Conservation (phyloP, 2,113 vertebrate species). For the Odocoileus hemionus region DNA sequence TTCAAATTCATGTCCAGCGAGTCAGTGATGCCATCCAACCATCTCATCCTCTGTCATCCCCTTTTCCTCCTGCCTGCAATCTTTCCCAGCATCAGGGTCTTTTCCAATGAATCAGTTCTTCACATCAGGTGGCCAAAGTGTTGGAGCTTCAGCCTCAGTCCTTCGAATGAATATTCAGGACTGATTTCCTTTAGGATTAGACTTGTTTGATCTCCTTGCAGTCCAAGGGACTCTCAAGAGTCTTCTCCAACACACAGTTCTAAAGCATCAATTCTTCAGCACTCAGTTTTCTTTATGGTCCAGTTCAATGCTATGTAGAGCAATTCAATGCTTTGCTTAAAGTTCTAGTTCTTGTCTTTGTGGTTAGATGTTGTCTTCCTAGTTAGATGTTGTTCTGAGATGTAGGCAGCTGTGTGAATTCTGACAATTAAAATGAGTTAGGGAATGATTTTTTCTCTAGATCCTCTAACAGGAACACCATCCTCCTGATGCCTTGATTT, state of each 20-base stretch:
- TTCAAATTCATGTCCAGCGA: not conserved
- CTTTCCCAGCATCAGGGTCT: not conserved
- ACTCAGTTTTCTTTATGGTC: not conserved
- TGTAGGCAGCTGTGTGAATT: not conserved
- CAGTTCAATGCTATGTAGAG: not conserved
- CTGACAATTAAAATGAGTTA: not conserved
- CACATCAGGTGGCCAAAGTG: not conserved
- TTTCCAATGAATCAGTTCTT: not conserved
- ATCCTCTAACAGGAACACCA: not conserved
- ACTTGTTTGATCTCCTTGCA: not conserved
- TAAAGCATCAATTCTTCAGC: not conserved
- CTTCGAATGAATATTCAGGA: not conserved
- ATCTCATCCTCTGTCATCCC: not conserved
- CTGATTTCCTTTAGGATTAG: not conserved
- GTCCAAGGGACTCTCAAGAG: not conserved
- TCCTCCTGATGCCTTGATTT: not conserved
- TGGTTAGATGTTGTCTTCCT: not conserved
- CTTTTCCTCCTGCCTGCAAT: not conserved
- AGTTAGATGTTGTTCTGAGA: not conserved
- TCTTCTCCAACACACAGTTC: not conserved
- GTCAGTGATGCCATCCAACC: not conserved
- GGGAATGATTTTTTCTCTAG: not conserved
- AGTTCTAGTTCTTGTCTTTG: not conserved
- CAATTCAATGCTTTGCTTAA: not conserved
- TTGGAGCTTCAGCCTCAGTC: not conserved